Evolutionary conservation across 92 coral and sea anemone species (phyloP).

Genomic region (Epizoanthus rinbou): DNA sequence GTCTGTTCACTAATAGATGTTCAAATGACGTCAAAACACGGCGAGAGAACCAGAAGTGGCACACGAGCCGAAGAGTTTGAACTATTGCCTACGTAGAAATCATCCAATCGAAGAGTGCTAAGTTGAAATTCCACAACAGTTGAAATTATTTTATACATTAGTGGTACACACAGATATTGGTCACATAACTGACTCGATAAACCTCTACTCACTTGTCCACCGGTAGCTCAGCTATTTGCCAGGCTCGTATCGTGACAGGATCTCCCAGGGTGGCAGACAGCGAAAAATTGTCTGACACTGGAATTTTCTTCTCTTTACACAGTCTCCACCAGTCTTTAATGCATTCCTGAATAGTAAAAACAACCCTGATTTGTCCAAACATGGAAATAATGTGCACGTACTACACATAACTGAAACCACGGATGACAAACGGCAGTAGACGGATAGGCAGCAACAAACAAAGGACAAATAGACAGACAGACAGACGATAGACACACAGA

Average conservation of each 20-base stretch:
- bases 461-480: too few species aligned
- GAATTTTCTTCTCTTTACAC: slow-evolving; percentile 84
- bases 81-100: too few species aligned
- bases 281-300: slow-evolving; percentile 91
- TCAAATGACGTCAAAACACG: too few species aligned
- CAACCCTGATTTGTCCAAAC: not conserved
- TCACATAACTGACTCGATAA: not conserved
- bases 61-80: too few species aligned
- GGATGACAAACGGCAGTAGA: too few species aligned
- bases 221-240: slow-evolving; percentile 98
- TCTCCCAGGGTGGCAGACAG: slow-evolving; percentile 91
- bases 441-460: too few species aligned
- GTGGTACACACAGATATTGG: not conserved
- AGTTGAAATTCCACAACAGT: not conserved
- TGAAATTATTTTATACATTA: not conserved
- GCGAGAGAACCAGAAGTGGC: too few species aligned
- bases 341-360: slow-evolving; percentile 63
- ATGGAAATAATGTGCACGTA: too few species aligned
- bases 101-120: too few species aligned
- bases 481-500: too few species aligned
- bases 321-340: slow-evolving; percentile 90
- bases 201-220: slow-evolving; percentile 84
- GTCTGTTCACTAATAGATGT: too few species aligned
- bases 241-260: slow-evolving; percentile 86
- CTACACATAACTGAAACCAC: too few species aligned